Evolutionary conservation across 2,888 invertebrate species (phyloP).

Genomic region (Resseliella maxima): DNA sequence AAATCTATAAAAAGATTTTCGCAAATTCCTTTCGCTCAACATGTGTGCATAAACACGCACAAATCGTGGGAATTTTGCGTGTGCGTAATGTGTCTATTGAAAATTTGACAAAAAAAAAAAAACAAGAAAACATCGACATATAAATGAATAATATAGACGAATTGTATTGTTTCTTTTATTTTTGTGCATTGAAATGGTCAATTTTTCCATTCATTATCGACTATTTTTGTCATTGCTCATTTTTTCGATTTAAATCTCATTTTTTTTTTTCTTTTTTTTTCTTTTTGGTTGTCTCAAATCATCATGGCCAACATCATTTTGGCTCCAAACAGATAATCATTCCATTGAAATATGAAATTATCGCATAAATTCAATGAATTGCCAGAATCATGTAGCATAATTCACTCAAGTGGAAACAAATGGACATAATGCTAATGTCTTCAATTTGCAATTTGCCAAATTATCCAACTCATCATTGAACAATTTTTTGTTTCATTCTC

Average conservation of each 20-base stretch:
- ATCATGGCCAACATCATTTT: background rate
- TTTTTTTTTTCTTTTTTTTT: no score
- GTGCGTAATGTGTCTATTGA: no score
- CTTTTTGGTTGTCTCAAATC: no score
- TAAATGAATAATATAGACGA: background rate
- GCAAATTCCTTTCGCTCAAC: background rate
- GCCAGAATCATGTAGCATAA: background rate
- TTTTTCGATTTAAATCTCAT: no score
- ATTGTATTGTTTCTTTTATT: no score
- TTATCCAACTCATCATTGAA: slow-evolving; percentile 35
- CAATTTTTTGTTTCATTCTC: background rate
- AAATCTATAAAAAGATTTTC: slow-evolving; percentile 47
- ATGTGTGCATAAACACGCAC: no score
- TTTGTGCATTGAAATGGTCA: no score
- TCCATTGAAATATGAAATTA: background rate
- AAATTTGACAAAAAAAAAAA: background rate
- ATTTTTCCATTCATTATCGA: no score
- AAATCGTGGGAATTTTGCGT: slow-evolving; percentile 21
- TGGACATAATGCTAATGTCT: slow-evolving; percentile 23
- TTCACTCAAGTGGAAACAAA: slow-evolving; percentile 26
- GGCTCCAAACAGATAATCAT: background rate
- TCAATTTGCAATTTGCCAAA: slow-evolving; percentile 39
- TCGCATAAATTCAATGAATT: slow-evolving; percentile 31
- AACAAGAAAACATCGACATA: background rate
- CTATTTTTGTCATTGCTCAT: no score